Base-by-base conservation (phyloP, 2,888 invertebrate species). In the Beris morrisii region DNA sequence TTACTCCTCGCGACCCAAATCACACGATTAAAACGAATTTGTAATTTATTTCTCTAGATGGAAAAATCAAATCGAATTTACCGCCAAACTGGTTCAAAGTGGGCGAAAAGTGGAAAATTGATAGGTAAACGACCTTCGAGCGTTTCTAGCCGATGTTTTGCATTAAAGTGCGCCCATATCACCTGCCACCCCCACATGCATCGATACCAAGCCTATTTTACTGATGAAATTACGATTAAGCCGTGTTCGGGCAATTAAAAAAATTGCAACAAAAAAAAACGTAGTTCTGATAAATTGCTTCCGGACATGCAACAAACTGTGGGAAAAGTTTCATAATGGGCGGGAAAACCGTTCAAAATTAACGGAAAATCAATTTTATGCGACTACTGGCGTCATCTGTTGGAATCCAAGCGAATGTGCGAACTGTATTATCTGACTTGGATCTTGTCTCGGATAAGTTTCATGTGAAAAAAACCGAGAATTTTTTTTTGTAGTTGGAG, bases 21-120 rank as follows among this genome's bases (percentile, higher is more conserved):
- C 31, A 53, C 30, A 31, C 5, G 11, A 11, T 5, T 6, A 52
- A 52, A 7, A 52, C 11, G 52, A 52, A 28, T 15, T 15, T 15
- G 12, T n/a, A 48, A 48, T 48, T 12, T 5, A 48, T 15, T 48
- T 48, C 13, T 3, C 6, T n/a, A 3, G 15, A 48, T 48, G 48
- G 48, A 3, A 48, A 12, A 44, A 44, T 44, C n/a, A 44, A 44
- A 52, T 52, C 52, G 30, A 50, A 54, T 31, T n/a, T 12, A 32
- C 12, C 13, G 43, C 6, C 30, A 61, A 61, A 61, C 50, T 52
- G 32, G 61, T 15, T 61, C 61, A 61, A 61, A 61, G 61, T 61
- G 61, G 61, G 61, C 61, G 61, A 48, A 61, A 50, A 46, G n/a
- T 61, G 15, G 46, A n/a, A 61, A 61, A 61, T 61, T 61, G 52